Base-by-base conservation (phyloP, 2,113 vertebrate species). In the Melanostigma gelatinosum region DNA sequence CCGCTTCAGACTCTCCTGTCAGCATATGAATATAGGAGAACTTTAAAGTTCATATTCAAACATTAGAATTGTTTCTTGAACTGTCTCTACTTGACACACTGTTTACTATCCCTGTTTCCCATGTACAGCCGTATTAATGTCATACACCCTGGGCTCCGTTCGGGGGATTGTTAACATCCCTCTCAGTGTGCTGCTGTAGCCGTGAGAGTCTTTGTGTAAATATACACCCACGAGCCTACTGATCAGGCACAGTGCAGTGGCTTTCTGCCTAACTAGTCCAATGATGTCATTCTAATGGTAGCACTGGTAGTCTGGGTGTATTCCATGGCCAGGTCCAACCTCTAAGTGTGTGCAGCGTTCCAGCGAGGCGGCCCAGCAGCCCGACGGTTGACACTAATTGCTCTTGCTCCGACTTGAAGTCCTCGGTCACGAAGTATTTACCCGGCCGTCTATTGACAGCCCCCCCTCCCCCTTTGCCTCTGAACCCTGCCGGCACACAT, bases 361-460 rank as follows among this genome's bases (percentile, higher is more conserved):
- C 88, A 77, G 88, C 10, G 22, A 85, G 80, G 67, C 60, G 80
- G 46, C 57, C 67, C 54, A 34, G 77, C 76, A 75, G 74, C 38
- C 81, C 69, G 64, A 82, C n/a, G 48, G 48, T 68, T 92, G 90
- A 92, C 88, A 85, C 75, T 87, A 92, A 93, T 92, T 89, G 83
- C 84, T 84, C 80, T 32, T 76, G 81, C 72, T 88, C 76, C 32
- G 1, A 88, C 85, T 81, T 83, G 74, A 90, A 88, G 86, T 64
- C 79, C 82, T 79, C 73, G 69, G 85, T 87, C 75, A 64, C 80
- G 74, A 87, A 91, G 88, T 92, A 90, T 87, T 90, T 89, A 87
- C 66, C 70, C 67, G 15, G 68, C 58, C 20, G 82, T 86, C 90
- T 90, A 83, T 85, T 91, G 83, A 88, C 82, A 54, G 82, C 68